These are phyloP conservation scores for Pissodes strobi DNA, from an alignment of 1,140 invertebrate species.

Conservation along the genomic window DNA sequence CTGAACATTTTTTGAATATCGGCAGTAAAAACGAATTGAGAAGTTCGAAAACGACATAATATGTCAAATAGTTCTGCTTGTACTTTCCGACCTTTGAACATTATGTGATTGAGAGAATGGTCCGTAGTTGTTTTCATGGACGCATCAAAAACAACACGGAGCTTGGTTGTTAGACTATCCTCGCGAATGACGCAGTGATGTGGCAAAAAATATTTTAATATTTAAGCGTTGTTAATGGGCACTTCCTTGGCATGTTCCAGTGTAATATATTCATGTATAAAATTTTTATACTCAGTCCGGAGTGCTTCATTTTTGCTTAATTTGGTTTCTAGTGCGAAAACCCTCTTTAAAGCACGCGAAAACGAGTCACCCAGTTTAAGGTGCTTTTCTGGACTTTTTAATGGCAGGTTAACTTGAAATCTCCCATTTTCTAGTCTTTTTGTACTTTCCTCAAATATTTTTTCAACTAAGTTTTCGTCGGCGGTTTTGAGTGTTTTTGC, in stretches of 20 bases:
- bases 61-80: slow-evolving; percentile 54
- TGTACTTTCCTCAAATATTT: background rate
- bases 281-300: slow-evolving; percentile 36
- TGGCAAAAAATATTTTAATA: slow-evolving; percentile 56
- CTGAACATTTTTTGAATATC: slow-evolving; percentile 57
- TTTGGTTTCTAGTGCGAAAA: slow-evolving; percentile 23
- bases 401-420: slow-evolving; percentile 19
- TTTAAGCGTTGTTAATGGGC: slow-evolving; percentile 2
- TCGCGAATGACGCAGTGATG: too few species aligned
- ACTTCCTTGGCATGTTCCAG: slow-evolving; percentile 44
- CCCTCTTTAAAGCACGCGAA: slow-evolving; percentile 3
- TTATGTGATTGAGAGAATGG: slow-evolving; percentile 47
- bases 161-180: too few species aligned
- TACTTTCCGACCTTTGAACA: slow-evolving; percentile 49
- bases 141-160: too few species aligned
- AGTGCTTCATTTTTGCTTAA: slow-evolving; percentile 5
- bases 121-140: slow-evolving; percentile 45
- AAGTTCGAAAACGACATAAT: slow-evolving; percentile 50
- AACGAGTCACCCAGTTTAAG: slow-evolving; percentile 21
- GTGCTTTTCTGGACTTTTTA: slow-evolving; percentile 7
- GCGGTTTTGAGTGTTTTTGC: too few species aligned
- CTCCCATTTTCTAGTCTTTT: background rate
- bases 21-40: slow-evolving; percentile 41
- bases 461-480: background rate
- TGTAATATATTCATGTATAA: slow-evolving; percentile 46